Evolutionary conservation across 92 coral and sea anemone species (phyloP).

Genomic region (Siderastrea siderea): DNA sequence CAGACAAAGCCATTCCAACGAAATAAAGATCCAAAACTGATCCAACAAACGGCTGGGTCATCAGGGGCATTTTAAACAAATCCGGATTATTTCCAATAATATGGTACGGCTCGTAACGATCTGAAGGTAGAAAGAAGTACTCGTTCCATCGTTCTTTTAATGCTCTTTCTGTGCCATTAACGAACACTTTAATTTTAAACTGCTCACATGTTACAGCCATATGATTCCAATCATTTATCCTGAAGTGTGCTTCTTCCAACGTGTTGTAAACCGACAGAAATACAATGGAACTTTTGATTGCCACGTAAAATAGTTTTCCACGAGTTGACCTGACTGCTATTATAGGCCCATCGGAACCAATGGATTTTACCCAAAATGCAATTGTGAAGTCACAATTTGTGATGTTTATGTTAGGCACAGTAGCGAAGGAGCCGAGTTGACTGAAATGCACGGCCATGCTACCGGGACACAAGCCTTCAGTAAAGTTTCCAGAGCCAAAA

Average conservation of each 20-base stretch:
- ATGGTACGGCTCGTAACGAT: neutral
- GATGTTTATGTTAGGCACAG: neutral
- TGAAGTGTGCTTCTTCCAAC: neutral
- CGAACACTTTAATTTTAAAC: neutral
- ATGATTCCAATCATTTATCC: slow-evolving; percentile 5
- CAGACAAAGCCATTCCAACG: neutral
- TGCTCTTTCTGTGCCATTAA: neutral
- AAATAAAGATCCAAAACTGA: slow-evolving; percentile 15
- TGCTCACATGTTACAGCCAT: slow-evolving; percentile 5
- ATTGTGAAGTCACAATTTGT: slow-evolving; percentile 13
- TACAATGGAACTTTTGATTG: neutral
- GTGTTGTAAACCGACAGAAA: neutral
- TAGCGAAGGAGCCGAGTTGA: neutral
- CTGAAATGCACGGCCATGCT: neutral
- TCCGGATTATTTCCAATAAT: neutral
- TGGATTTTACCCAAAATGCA: slow-evolving; percentile 3
- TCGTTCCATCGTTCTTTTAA: neutral
- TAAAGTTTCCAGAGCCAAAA: neutral
- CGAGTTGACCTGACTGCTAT: neutral
- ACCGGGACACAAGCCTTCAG: neutral
- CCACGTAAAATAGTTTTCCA: neutral
- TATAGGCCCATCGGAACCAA: neutral
- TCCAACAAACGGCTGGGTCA: neutral
- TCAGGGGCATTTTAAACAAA: neutral
- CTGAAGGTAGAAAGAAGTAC: neutral